Conservation (phyloP, 2,797 vertebrate genomes). For the Rousettus madagascariensis region DNA sequence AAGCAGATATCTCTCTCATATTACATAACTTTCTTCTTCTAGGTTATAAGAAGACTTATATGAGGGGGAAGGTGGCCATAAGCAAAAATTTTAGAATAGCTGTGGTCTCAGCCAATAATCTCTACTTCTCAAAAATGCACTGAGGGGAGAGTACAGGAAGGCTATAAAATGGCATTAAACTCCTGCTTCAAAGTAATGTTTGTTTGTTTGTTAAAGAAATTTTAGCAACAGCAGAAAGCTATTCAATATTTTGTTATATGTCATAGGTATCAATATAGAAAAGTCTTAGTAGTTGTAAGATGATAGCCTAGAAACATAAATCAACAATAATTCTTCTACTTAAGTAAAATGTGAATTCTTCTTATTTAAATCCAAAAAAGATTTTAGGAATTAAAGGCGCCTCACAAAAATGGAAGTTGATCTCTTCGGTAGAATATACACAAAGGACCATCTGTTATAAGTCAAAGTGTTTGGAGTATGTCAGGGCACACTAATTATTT, state of each 20-base stretch:
- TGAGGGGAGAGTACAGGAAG: neutral
- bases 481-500: neutral
- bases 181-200: neutral
- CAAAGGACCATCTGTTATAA: neutral
- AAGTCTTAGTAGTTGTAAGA: neutral
- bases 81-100: neutral
- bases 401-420: neutral
- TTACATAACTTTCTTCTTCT: neutral
- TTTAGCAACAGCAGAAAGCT: neutral
- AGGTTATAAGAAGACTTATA: neutral
- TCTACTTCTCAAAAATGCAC: neutral
- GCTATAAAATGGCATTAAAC: neutral
- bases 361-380: neutral
- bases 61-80: neutral
- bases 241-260: neutral
- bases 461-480: neutral
- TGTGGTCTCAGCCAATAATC: neutral
- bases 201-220: neutral
- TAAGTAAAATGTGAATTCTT: neutral
- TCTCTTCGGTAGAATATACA: neutral
- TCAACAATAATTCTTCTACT: neutral
- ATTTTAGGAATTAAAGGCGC: neutral
- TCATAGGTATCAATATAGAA: neutral
- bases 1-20: neutral
- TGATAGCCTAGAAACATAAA: neutral